Conservation (phyloP, 2,888 invertebrate species). For the Caenorhabditis wallacei region DNA sequence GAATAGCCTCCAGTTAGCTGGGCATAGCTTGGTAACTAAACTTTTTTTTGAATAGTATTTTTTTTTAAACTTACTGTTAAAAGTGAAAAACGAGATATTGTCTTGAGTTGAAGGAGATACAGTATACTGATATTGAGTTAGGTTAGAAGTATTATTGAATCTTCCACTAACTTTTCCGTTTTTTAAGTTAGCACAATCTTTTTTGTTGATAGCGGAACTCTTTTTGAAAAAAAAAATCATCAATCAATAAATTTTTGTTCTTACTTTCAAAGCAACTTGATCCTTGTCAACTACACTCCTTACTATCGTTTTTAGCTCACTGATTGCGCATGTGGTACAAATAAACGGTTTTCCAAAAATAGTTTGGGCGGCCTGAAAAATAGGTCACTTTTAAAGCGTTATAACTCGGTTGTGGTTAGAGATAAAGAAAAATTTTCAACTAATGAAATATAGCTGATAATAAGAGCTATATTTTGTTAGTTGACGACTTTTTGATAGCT, state of each 20-base stretch:
- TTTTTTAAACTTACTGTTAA: background rate
- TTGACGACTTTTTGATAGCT: too few relatives aligned
- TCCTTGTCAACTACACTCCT: too few relatives aligned
- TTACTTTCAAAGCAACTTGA: too few relatives aligned
- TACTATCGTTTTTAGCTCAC: too few relatives aligned
- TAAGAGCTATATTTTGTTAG: too few relatives aligned
- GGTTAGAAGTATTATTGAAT: conserved; percentile 13
- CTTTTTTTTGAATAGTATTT: background rate
- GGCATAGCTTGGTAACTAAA: conserved; percentile 14
- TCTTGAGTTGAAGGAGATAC: background rate
- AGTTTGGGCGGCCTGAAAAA: conserved; percentile 1
- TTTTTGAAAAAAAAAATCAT: background rate
- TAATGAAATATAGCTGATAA: too few relatives aligned
- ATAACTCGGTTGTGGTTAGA: too few relatives aligned
- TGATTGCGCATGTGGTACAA: too few relatives aligned
- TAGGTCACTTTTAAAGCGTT: too few relatives aligned
- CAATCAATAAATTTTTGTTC: background rate
- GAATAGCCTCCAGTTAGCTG: background rate
- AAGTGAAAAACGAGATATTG: background rate
- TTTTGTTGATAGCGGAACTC: background rate
- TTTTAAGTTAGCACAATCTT: background rate
- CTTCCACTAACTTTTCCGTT: background rate
- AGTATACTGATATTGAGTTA: conserved; percentile 6
- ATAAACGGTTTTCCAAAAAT: too few relatives aligned
- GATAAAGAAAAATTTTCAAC: too few relatives aligned